phyloP scores from a whole-genome alignment of 2,113 vertebrate species.

The Meleagris gallopavo region DNA sequence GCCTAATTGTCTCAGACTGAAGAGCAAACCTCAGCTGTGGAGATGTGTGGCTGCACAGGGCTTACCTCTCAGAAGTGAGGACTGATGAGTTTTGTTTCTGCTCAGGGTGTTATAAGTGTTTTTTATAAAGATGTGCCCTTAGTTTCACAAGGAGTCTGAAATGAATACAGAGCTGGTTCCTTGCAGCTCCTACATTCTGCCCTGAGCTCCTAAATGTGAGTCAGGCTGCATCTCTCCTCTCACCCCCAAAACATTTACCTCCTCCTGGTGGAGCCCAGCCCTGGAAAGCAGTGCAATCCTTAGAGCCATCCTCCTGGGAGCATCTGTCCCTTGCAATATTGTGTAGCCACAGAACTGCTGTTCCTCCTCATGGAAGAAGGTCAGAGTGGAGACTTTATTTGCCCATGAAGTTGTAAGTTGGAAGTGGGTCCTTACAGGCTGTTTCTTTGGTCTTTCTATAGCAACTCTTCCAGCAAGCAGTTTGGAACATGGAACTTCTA shows the following conservation, averaged over 20 bases:
- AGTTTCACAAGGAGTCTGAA: background rate
- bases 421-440: background rate
- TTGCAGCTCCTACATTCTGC: background rate
- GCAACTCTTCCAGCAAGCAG: background rate
- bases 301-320: background rate
- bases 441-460: background rate
- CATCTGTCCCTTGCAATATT: background rate
- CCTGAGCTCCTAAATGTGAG: background rate
- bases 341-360: background rate
- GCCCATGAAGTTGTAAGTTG: fast-evolving
- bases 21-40: background rate
- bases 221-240: background rate
- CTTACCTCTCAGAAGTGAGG: background rate
- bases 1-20: background rate
- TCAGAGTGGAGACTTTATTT: background rate
- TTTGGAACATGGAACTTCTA: background rate
- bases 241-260: fast-evolving
- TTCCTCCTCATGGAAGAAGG: background rate
- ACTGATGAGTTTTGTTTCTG: background rate
- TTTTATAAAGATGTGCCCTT: background rate
- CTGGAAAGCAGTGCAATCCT: background rate
- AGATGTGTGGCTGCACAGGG: background rate
- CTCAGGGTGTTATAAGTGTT: background rate
- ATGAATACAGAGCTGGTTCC: background rate
- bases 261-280: background rate